phyloP scores from a whole-genome alignment of 2,888 invertebrate genomes.

The Amphimallon solstitiale region DNA sequence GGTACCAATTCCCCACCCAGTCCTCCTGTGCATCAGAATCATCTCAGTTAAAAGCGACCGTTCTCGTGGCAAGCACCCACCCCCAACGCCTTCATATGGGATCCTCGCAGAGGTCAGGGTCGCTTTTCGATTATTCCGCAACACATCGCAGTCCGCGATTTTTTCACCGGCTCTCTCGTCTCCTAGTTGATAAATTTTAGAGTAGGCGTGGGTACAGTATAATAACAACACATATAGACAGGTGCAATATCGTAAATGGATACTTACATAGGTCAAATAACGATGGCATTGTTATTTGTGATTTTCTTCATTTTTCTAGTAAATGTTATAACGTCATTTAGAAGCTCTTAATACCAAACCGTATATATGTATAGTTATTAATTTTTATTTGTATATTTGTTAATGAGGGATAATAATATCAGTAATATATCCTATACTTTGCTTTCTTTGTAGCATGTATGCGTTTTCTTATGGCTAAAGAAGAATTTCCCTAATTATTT shows the following conservation, averaged over 20 bases:
- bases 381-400: no score
- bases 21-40: slow-evolving; percentile 4
- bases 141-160: slow-evolving; percentile 2
- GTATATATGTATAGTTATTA: no score
- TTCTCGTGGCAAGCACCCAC: not conserved
- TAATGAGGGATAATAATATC: no score
- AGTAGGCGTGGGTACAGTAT: not conserved
- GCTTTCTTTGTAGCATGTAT: no score
- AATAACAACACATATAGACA: not conserved
- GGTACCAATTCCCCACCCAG: slow-evolving; percentile 50
- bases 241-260: not conserved
- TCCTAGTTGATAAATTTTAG: not conserved
- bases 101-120: no score
- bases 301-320: not conserved
- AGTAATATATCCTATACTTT: no score
- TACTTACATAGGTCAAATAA: not conserved
- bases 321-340: not conserved
- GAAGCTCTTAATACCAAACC: no score
- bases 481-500: no score
- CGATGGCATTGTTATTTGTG: no score
- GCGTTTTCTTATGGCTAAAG: no score
- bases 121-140: slow-evolving; percentile 14
- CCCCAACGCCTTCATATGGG: no score
- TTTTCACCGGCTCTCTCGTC: not conserved
- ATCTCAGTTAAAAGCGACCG: slow-evolving; percentile 6